These are phyloP conservation scores for Eidolon dupreanum DNA, from an alignment of 2,797 vertebrate species.

Conservation along the genomic window DNA sequence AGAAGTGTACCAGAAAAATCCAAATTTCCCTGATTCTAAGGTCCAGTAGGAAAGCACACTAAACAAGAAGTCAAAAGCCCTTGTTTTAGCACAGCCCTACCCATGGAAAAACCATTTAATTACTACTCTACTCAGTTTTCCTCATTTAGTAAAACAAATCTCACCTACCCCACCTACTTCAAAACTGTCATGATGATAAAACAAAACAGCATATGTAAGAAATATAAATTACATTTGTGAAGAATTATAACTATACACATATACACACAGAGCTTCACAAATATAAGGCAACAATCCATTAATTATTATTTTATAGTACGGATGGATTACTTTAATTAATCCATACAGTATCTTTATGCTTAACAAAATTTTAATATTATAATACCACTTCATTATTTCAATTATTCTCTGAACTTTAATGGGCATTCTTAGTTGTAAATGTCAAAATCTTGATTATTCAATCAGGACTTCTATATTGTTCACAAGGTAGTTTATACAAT, in stretches of 20 bases:
- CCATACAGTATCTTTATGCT: not conserved
- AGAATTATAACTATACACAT: slow-evolving; percentile 10
- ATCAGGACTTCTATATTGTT: not conserved
- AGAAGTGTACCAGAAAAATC: not conserved
- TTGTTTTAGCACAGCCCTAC: not conserved
- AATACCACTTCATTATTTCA: slow-evolving; percentile 49
- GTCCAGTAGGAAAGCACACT: not conserved
- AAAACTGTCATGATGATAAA: slow-evolving; percentile 47
- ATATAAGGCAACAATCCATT: slow-evolving; percentile 11
- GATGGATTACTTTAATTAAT: slow-evolving; percentile 56
- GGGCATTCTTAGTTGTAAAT: slow-evolving; percentile 24
- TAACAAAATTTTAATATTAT: slow-evolving; percentile 31
- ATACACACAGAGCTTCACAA: slow-evolving; percentile 2
- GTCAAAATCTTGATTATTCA: slow-evolving; percentile 24
- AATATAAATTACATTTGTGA: slow-evolving; percentile 42
- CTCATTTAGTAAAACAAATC: slow-evolving; percentile 37
- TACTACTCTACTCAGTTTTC: not conserved
- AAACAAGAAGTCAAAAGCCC: not conserved
- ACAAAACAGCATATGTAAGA: slow-evolving; percentile 51
- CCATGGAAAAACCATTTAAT: not conserved
- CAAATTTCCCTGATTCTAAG: not conserved
- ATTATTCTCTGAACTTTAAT: slow-evolving; percentile 42
- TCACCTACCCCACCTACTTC: slow-evolving; percentile 37
- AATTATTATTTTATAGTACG: slow-evolving; percentile 43
- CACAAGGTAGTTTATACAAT: not conserved